Base-by-base conservation (phyloP, 1,140 invertebrate species). In the Drepana arcuata region DNA sequence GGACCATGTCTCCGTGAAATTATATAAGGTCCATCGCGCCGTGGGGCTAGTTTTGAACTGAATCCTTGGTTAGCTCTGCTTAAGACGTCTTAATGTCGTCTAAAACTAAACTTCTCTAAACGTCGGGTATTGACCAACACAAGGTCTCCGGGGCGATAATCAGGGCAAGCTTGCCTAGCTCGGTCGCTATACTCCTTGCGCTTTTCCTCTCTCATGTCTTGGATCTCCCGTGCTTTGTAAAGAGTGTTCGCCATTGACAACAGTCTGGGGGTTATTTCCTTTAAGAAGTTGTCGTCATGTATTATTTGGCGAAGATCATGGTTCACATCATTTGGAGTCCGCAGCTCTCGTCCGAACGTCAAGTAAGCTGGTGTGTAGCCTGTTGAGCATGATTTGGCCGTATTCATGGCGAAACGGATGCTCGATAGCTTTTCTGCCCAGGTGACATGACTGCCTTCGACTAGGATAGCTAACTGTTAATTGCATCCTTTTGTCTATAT, bases 341-440 rank as follows among this genome's bases (percentile, higher is more conserved):
- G 14, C 2, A 48, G n/a, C 7, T 48, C 35, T 14, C 39, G 30
- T 2, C 21, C 46, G 16, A 39, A 48, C 7, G 46, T 48, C 5
- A 50, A 15, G 15, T 48, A 53, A 1, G 49, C 44, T 0, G 37
- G 44, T 2, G 36, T 25, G 14, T 37, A 21, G 2, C 34, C 30
- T 1, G 45, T 53, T 7, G 36, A 23, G 2, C 3, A 10, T 4
- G 10, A 37, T 0, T 7, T 9, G 1, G 31, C 42, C 1, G 38
- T 46, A 7, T 54, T 48, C 37, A 45, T 39, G 0, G 38, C 45
- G 16, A 49, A 54, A 11, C 50, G 37, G 2, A 54, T 45, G 7
- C 21, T 40, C 2, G 49, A 36, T 7, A 52, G 14, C 1, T 40
- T 16, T 2, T 35, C 36, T 15, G 35, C 0, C 44, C 44, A 52